Conservation (phyloP, 2,888 invertebrate genomes). For the Lathronympha strigana region DNA sequence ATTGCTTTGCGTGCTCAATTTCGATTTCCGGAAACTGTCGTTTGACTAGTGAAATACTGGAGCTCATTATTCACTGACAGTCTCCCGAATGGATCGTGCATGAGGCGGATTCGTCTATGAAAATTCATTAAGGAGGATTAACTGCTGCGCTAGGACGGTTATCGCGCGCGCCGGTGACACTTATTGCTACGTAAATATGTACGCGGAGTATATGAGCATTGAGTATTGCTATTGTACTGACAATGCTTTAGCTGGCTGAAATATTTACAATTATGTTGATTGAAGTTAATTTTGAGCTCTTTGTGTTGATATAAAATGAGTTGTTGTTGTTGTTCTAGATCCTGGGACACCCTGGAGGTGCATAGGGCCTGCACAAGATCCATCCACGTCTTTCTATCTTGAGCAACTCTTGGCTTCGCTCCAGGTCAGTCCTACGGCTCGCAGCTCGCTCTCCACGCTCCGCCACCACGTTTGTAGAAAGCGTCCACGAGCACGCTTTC, state of each 20-base stretch:
- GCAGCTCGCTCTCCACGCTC: too few species aligned
- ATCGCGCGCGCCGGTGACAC: slow-evolving; percentile 49
- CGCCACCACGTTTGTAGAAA: too few species aligned
- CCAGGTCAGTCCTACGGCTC: too few species aligned
- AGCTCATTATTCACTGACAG: slow-evolving; percentile 55
- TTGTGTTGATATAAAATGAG: too few species aligned
- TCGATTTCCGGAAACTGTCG: slow-evolving; percentile 31
- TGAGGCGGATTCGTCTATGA: slow-evolving; percentile 56
- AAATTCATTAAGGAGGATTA: slow-evolving; percentile 71
- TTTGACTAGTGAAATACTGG: slow-evolving; percentile 44
- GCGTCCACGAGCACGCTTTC: too few species aligned
- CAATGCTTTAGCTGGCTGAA: not conserved
- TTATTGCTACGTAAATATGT: slow-evolving; percentile 49
- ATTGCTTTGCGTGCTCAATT: slow-evolving; percentile 26
- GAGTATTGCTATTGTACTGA: slow-evolving; percentile 23
- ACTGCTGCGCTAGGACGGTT: slow-evolving; percentile 53
- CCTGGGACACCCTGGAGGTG: too few species aligned
- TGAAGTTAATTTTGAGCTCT: not conserved
- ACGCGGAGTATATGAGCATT: slow-evolving; percentile 35
- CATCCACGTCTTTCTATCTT: too few species aligned
- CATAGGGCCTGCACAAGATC: too few species aligned
- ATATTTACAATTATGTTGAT: not conserved
- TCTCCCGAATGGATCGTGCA: slow-evolving; percentile 51
- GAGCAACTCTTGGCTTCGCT: too few species aligned
- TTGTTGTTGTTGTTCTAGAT: too few species aligned